Conservation (phyloP, 2,888 invertebrate species). For the Crocallis elinguaria region DNA sequence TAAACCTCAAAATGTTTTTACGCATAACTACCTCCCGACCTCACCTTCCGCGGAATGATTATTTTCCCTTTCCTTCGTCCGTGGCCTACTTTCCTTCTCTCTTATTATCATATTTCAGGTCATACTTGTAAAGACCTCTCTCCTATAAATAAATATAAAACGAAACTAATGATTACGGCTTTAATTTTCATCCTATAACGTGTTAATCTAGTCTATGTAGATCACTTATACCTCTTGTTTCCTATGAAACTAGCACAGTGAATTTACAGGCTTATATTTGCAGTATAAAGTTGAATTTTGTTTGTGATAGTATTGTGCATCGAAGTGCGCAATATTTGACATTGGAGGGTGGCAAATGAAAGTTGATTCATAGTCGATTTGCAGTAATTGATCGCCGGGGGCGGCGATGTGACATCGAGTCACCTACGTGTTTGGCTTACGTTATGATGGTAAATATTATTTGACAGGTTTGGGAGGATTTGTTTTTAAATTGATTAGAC, state of each 20-base stretch:
- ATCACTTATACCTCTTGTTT: conserved; percentile 12
- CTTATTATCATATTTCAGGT: conserved; percentile 7
- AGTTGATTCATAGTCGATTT: conserved; percentile 68
- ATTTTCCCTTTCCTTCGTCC: conserved; percentile 8
- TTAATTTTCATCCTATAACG: conserved; percentile 11
- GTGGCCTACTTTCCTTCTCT: conserved; percentile 12
- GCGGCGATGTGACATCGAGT: conserved; percentile 43
- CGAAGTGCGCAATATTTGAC: conserved; percentile 55
- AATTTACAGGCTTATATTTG: background rate
- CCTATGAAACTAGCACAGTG: background rate
- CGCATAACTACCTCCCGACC: background rate
- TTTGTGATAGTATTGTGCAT: conserved; percentile 33
- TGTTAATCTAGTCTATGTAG: conserved; percentile 23
- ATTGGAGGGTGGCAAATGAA: conserved; percentile 58
- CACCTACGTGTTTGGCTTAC: conserved; percentile 25
- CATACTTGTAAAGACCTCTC: background rate
- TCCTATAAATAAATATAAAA: too few species aligned
- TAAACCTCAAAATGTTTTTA: background rate
- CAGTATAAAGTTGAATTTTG: conserved; percentile 17
- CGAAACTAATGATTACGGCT: background rate
- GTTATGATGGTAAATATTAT: conserved; percentile 7
- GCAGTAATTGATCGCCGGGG: conserved; percentile 70
- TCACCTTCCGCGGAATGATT: conserved; percentile 6
- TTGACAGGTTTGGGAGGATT: background rate
- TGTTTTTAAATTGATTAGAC: conserved; percentile 8